Evolutionary conservation across 2,113 vertebrate genomes (phyloP), one percentile per base, ranked within the genome.

Genomic region (Rhabdornis inornatus): DNA sequence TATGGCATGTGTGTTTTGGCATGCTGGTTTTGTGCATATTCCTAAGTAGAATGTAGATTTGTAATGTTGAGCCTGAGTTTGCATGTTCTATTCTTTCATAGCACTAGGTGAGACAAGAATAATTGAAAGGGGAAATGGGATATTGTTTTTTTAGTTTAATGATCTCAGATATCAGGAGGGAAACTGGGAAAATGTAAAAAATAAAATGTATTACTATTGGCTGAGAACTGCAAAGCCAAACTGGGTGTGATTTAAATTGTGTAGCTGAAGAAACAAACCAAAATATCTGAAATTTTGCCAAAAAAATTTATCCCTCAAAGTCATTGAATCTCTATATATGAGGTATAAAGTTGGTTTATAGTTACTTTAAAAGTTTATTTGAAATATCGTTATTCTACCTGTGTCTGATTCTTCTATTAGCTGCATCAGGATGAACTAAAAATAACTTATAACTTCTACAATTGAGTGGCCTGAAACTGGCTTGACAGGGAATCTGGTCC

Each of bases 1-100:
- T 90, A 59, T 74, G 56, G 27, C 52, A 72, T 83, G 75, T 85
- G 47, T 94, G 78, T 77, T 94, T 92, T 95, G 91, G 93, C 93
- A 80, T 87, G 37, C 52, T 83, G 66, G 4, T 45, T 85, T 72
- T 42, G n/a, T 69, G 21, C 16, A 20, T 72, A 49, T 76, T 90
- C 50, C 20, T 64, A 63, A 89, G 83, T 17, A 89, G 9, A 45
- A 57, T 55, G 55, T 44, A 55, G 49, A 39, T 87, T 60, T 91
- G 22, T 68, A 82, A 60, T 84, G n/a, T 14, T 87, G 50, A 91
- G 25, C 23, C 22, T 83, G 35, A 22, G 25, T 85, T 68, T 87
- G 91, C 30, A 22, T 61, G 63, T 45, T 87, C 42, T 69, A 6
- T 47, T 44, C 70, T 85, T 88, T 88, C 70, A 70, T 23, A 83